A percentile compares a stretch with the other conserved stretches of the same genome.
These are phyloP conservation scores for Clarias batrachus DNA, from an alignment of 2,113 vertebrate species.

Conservation along the genomic window DNA sequence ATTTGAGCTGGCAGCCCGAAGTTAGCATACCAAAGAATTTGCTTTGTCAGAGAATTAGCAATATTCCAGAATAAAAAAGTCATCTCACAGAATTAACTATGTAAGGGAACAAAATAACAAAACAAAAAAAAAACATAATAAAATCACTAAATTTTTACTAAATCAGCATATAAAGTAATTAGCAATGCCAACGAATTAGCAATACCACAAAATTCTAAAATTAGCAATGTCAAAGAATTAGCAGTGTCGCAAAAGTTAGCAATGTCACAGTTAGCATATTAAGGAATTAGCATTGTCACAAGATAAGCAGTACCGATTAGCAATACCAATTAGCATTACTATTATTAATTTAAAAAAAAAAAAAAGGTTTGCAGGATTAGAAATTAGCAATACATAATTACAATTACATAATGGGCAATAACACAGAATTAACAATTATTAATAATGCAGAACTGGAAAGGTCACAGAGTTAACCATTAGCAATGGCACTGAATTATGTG, in stretches of 20 bases:
- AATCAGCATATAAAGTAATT: neutral
- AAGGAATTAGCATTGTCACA: neutral
- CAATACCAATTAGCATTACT: neutral
- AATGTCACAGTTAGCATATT: neutral
- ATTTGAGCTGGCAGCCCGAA: neutral
- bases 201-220: neutral
- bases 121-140: too few species aligned
- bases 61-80: neutral
- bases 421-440: neutral
- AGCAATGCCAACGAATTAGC: neutral
- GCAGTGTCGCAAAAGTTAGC: neutral
- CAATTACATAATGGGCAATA: neutral
- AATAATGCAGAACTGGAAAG: neutral
- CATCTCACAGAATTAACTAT: neutral
- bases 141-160: too few species aligned
- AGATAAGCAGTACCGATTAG: neutral
- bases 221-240: neutral
- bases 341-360: neutral
- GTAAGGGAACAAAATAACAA: too few species aligned
- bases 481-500: neutral
- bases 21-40: neutral
- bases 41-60: neutral
- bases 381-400: neutral
- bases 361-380: neutral
- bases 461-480: neutral